Percentiles rank a stretch among this genome's conserved stretches.
These are phyloP conservation scores for Calameuta filiformis DNA, from an alignment of 2,888 invertebrate species.

Conservation along the genomic window DNA sequence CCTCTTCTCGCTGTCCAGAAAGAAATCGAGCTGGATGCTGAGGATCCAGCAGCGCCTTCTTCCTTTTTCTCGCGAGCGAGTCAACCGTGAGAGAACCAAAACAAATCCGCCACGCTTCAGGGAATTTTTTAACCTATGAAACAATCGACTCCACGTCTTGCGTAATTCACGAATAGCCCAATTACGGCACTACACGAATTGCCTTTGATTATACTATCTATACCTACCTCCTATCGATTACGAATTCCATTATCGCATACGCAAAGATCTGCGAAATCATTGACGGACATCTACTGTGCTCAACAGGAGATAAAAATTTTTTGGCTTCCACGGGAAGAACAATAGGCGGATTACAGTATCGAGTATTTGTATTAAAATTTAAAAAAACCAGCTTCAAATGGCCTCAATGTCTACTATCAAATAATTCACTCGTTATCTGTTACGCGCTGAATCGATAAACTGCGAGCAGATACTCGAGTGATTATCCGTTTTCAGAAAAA, in stretches of 20 bases:
- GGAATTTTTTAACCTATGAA: background rate
- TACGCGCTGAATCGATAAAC: conserved; percentile 15
- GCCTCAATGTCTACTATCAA: background rate
- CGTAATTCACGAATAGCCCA: background rate
- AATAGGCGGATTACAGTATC: background rate
- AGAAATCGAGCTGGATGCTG: background rate
- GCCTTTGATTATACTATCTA: too few relatives aligned
- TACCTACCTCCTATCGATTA: background rate
- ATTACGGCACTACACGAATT: background rate
- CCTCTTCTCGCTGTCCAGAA: background rate
- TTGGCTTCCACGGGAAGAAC: background rate
- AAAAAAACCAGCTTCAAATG: background rate
- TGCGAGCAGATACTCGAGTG: conserved; percentile 27
- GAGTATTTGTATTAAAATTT: background rate
- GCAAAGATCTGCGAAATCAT: background rate
- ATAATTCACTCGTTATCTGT: background rate
- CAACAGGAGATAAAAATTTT: background rate
- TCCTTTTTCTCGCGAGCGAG: background rate
- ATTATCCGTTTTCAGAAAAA: conserved; percentile 24
- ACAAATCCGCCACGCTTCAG: background rate
- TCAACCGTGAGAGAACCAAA: background rate
- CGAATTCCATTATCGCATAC: background rate
- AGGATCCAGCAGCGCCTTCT: background rate
- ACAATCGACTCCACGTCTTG: background rate
- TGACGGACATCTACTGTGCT: background rate